phyloP scores from a whole-genome alignment of 1,140 invertebrate species.

The Leptinotarsa texana region DNA sequence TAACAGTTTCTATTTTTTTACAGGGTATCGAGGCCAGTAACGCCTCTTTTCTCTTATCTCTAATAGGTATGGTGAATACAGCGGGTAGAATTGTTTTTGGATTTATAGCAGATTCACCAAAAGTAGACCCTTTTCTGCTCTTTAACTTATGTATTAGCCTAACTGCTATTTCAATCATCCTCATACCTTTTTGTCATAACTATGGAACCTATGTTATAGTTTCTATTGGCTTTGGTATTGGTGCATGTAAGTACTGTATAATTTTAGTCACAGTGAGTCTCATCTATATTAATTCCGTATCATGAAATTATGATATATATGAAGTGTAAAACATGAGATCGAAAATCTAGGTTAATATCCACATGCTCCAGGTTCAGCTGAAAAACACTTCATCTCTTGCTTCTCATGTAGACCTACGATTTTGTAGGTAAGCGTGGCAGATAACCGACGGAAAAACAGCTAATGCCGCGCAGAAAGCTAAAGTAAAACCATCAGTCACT shows the following conservation, averaged over 20 bases:
- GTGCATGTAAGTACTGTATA: constrained; percentile 84
- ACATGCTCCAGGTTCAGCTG: no score
- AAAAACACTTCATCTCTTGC: no score
- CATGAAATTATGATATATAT: not conserved
- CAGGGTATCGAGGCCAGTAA: constrained; percentile 73
- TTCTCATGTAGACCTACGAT: no score
- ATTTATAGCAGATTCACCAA: constrained; percentile 81
- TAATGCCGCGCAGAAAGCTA: no score
- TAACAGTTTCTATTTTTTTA: constrained; percentile 40
- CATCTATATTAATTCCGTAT: not conserved
- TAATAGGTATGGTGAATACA: constrained; percentile 95
- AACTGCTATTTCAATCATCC: constrained; percentile 81
- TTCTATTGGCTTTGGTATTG: constrained; percentile 90
- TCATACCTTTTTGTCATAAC: constrained; percentile 81
- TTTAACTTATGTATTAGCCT: constrained; percentile 93
- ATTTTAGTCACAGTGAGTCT: no score
- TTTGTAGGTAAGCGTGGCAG: no score
- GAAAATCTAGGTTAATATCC: no score
- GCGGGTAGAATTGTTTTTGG: constrained; percentile 85
- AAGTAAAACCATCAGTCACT: no score
- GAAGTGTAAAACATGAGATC: no score
- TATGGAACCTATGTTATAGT: constrained; percentile 79
- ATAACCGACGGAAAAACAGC: no score
- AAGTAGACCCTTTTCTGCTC: constrained; percentile 87
- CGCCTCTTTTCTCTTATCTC: constrained; percentile 89